Percentiles rank a stretch among this genome's conserved stretches.
These are phyloP conservation scores for Thamnophis sirtalis DNA, from an alignment of 2,113 vertebrate species.

Conservation along the genomic window DNA sequence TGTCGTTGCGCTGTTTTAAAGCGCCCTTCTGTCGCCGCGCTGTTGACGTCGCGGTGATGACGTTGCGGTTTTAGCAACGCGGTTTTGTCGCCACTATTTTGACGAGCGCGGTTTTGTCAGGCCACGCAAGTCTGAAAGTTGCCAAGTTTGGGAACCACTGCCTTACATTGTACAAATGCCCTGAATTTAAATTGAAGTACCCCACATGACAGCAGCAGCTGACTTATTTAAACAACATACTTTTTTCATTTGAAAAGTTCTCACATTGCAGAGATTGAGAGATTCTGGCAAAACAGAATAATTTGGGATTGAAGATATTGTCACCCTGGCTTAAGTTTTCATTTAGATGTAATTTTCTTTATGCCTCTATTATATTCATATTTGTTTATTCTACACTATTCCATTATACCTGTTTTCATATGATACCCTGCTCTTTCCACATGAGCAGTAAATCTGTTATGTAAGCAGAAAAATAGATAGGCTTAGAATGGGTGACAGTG, in stretches of 20 bases:
- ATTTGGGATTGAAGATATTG: not conserved
- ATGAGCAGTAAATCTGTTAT: not conserved
- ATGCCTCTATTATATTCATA: not conserved
- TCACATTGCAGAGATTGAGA: not conserved
- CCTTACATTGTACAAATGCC: not conserved
- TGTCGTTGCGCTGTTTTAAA: too few species aligned
- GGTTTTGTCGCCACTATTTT: too few species aligned
- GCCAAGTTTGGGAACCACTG: too few species aligned
- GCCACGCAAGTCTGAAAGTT: too few species aligned
- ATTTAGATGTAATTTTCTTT: not conserved
- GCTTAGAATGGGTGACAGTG: not conserved
- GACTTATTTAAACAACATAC: not conserved
- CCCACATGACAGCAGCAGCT: not conserved
- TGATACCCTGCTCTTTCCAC: not conserved
- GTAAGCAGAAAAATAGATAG: fast-evolving
- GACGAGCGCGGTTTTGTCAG: too few species aligned
- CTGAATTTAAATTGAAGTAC: not conserved
- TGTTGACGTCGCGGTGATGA: too few species aligned
- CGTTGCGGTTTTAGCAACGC: too few species aligned
- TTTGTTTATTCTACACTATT: not conserved
- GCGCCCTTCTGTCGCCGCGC: too few species aligned
- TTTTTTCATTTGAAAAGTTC: not conserved
- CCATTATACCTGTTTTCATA: not conserved
- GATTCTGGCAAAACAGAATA: not conserved
- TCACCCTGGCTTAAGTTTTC: not conserved